phyloP scores from a whole-genome alignment of 2,113 vertebrate genomes.

The Uria lomvia region DNA sequence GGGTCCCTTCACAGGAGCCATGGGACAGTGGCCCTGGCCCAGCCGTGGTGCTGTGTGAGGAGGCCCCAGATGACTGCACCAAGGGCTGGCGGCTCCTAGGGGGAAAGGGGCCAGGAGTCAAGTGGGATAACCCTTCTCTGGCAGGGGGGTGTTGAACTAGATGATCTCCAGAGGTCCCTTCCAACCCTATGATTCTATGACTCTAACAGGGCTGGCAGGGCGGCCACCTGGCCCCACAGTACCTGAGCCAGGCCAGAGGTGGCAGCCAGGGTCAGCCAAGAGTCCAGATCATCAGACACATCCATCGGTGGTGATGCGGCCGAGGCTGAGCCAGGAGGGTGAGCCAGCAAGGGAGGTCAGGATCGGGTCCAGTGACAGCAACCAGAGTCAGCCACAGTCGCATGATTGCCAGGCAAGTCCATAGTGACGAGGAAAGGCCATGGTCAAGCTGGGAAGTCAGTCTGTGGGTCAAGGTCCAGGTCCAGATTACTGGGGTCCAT shows the following conservation, averaged over 20 bases:
- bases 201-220: not conserved
- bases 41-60: accelerated
- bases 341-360: not conserved
- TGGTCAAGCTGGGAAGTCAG: slow-evolving; percentile 39
- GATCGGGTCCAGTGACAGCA: not conserved
- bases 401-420: not conserved
- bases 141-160: too few relatives aligned
- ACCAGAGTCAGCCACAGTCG: not conserved
- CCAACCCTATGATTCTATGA: too few relatives aligned
- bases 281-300: not conserved
- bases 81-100: accelerated
- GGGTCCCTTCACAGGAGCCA: not conserved
- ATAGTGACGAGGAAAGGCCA: not conserved
- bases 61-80: not conserved
- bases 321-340: not conserved
- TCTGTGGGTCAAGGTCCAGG: slow-evolving; percentile 6
- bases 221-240: not conserved
- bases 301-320: not conserved
- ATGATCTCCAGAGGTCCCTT: too few relatives aligned
- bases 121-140: too few relatives aligned
- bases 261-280: not conserved
- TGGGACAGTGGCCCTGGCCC: not conserved
- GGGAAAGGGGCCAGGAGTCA: not conserved
- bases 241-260: not conserved
- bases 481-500: not conserved